A percentile compares a stretch with the other conserved stretches of the same genome.
phyloP scores from a whole-genome alignment of 2,888 invertebrate species.

The Saturnia pavonia region DNA sequence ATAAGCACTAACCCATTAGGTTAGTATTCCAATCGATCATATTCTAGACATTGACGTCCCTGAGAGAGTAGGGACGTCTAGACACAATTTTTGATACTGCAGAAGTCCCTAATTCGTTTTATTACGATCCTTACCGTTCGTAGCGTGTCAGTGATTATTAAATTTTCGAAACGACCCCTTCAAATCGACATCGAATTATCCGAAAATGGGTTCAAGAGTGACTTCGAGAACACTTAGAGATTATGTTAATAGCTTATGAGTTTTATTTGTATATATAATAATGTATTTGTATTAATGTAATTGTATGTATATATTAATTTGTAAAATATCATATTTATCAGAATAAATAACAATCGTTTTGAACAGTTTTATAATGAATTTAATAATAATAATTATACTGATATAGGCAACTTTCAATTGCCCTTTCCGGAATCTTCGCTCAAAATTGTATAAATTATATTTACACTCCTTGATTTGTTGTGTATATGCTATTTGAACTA shows the following conservation, averaged over 20 bases:
- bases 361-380: no score
- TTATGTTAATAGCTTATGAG: constrained; percentile 16
- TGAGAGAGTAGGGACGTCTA: constrained; percentile 20
- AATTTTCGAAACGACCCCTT: constrained; percentile 25
- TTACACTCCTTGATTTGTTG: no score
- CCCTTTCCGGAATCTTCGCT: no score
- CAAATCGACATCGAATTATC: constrained; percentile 48
- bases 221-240: constrained; percentile 48
- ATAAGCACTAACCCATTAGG: no score
- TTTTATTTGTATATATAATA: constrained; percentile 14
- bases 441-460: no score
- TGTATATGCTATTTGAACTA: no score
- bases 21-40: no score
- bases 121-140: constrained; percentile 17
- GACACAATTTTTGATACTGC: constrained; percentile 16
- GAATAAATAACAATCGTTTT: no score
- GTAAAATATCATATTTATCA: no score
- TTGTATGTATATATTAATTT: no score
- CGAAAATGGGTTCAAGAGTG: constrained; percentile 49
- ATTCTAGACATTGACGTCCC: not conserved
- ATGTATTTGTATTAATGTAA: not conserved
- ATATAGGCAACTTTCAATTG: no score
- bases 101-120: constrained; percentile 17
- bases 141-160: constrained; percentile 19
- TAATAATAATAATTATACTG: no score